phyloP scores from a whole-genome alignment of 2,797 vertebrate species.

The Sylvia borin region DNA sequence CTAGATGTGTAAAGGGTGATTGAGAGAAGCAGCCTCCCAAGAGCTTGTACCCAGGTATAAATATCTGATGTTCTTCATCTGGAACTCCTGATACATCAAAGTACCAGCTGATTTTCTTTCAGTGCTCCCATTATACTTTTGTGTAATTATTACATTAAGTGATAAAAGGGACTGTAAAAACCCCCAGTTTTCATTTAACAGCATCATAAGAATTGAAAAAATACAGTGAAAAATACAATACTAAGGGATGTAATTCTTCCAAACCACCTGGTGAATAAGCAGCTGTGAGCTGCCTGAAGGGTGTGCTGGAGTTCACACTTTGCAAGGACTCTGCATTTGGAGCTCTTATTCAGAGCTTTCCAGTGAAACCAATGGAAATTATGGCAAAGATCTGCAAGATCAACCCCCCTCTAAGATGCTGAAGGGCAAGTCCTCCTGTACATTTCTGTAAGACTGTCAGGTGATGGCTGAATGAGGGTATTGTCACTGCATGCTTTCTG shows the following conservation, averaged over 20 bases:
- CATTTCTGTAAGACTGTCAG: neutral
- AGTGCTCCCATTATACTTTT: neutral
- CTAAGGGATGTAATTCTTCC: neutral
- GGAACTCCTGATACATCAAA: neutral
- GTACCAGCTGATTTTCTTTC: neutral
- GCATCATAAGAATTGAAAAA: neutral
- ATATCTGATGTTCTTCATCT: neutral
- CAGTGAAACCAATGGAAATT: neutral
- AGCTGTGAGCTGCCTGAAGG: neutral
- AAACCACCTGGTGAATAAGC: neutral
- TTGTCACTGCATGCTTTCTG: neutral
- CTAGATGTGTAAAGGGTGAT: neutral
- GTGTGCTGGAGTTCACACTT: neutral
- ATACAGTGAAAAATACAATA: neutral
- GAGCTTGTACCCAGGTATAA: neutral
- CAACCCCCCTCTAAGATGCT: neutral
- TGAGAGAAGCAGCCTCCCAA: neutral
- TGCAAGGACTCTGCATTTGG: neutral
- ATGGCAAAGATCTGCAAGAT: neutral
- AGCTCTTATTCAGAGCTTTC: neutral
- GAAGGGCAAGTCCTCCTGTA: neutral
- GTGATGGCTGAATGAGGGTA: neutral
- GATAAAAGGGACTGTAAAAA: neutral
- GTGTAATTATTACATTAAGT: neutral
- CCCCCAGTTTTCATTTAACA: neutral